phyloP scores from a whole-genome alignment of 1,140 invertebrate genomes.

The Zaprionus africanus region DNA sequence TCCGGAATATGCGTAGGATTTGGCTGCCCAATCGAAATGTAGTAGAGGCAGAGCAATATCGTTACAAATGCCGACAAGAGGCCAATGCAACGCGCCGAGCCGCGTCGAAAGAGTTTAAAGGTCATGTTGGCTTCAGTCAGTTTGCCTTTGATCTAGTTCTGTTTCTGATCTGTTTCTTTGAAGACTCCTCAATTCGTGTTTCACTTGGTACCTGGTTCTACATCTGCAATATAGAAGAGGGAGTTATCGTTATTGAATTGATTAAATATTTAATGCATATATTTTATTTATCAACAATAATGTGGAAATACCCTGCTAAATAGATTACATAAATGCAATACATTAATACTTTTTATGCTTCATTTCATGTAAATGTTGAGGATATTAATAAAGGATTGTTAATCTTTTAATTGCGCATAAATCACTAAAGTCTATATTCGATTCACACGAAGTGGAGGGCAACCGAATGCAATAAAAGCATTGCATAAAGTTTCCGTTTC shows the following conservation, averaged over 20 bases:
- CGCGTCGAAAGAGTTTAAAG: constrained; percentile 82
- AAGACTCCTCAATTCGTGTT: neutral
- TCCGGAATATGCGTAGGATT: constrained; percentile 61
- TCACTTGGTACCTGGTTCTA: constrained; percentile 22
- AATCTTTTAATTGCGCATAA: too few relatives aligned
- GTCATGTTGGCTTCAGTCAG: constrained; percentile 58
- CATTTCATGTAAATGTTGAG: too few relatives aligned
- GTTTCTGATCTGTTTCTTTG: neutral
- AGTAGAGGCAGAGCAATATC: constrained; percentile 81
- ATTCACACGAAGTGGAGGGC: neutral
- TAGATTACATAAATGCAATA: too few relatives aligned
- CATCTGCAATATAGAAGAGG: constrained; percentile 49
- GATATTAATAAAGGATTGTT: too few relatives aligned
- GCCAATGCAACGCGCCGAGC: constrained; percentile 81
- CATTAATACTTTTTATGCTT: too few relatives aligned
- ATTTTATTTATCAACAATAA: too few relatives aligned
- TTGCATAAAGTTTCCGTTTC: constrained; percentile 12
- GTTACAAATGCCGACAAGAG: constrained; percentile 81
- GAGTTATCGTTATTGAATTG: too few relatives aligned
- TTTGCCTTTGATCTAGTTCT: neutral
- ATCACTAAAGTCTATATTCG: neutral
- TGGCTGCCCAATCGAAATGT: constrained; percentile 82
- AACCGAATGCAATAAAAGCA: neutral
- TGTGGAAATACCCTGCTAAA: too few relatives aligned
- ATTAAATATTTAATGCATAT: too few relatives aligned